Percentiles rank a stretch among this genome's conserved stretches.
Conservation (phyloP, 2,888 invertebrate genomes). For the Nomada goodeniana region DNA sequence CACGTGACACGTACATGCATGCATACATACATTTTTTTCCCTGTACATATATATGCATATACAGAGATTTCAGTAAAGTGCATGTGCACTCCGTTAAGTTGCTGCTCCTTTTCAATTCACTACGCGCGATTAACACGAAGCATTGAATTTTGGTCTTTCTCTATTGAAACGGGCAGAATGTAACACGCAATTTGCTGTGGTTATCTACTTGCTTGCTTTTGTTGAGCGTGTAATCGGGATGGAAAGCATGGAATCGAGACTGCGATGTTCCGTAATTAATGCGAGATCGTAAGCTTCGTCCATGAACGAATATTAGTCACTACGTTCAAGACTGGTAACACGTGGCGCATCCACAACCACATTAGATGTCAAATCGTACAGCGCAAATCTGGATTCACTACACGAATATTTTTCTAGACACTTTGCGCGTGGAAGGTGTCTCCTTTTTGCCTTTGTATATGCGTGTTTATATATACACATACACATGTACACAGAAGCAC, state of each 20-base stretch:
- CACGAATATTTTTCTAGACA: constrained; percentile 81
- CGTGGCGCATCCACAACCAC: constrained; percentile 71
- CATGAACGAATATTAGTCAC: constrained; percentile 74
- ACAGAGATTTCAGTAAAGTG: constrained; percentile 47
- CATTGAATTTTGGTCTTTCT: constrained; percentile 46
- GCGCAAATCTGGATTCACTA: constrained; percentile 76
- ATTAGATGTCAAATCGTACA: constrained; percentile 71
- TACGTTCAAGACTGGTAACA: constrained; percentile 75
- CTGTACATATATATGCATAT: background rate
- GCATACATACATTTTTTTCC: background rate
- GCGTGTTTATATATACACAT: background rate
- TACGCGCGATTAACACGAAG: constrained; percentile 30
- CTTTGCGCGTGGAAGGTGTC: constrained; percentile 77
- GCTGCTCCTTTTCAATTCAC: constrained; percentile 29
- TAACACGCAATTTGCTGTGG: constrained; percentile 5
- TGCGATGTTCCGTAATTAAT: constrained; percentile 23
- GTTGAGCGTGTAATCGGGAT: constrained; percentile 28
- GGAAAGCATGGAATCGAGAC: background rate
- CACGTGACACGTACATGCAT: background rate
- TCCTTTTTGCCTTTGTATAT: constrained; percentile 75
- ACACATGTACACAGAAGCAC: constrained; percentile 3
- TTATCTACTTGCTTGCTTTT: constrained; percentile 32
- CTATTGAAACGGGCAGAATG: constrained; percentile 29
- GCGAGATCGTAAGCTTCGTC: constrained; percentile 56
- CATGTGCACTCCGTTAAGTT: constrained; percentile 59